Evolutionary conservation across 2,113 vertebrate species (phyloP).

Genomic region (Nematolebias whitei): DNA sequence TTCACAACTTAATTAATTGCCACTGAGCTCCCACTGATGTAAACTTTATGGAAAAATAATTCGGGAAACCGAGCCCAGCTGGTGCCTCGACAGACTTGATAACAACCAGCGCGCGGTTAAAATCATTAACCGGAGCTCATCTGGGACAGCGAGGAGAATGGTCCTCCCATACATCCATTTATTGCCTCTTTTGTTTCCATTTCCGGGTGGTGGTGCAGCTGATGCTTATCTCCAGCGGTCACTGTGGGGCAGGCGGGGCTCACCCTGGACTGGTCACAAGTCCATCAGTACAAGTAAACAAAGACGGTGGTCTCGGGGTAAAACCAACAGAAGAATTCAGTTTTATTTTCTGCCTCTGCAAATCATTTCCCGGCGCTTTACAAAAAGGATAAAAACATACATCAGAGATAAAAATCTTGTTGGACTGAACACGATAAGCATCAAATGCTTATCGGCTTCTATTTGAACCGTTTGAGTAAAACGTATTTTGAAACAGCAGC

Average conservation of each 20-base stretch:
- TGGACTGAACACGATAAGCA: background rate
- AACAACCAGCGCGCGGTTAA: conserved; percentile 29
- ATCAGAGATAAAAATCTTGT: background rate
- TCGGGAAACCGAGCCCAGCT: conserved; percentile 31
- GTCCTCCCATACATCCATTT: background rate
- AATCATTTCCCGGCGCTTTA: background rate
- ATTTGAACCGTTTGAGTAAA: too few relatives aligned
- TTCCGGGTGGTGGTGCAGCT: too few relatives aligned
- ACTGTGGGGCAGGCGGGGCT: too few relatives aligned
- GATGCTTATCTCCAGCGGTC: too few relatives aligned
- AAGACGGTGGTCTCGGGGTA: conserved; percentile 8
- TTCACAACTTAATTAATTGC: conserved; percentile 18
- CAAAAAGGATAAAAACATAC: background rate
- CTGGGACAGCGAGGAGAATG: conserved; percentile 16
- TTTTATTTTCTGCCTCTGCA: background rate
- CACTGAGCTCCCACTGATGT: conserved; percentile 9
- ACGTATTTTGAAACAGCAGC: too few relatives aligned
- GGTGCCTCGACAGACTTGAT: conserved; percentile 23
- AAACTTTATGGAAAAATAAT: conserved; percentile 26
- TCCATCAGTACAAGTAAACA: conserved; percentile 2
- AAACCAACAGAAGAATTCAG: conserved; percentile 1
- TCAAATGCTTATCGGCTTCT: background rate
- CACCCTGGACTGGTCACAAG: too few relatives aligned
- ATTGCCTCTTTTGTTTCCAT: too few relatives aligned
- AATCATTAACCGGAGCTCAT: conserved; percentile 32